Evolutionary conservation across 92 coral and sea anemone species (phyloP).

Genomic region (Siderastrea siderea): DNA sequence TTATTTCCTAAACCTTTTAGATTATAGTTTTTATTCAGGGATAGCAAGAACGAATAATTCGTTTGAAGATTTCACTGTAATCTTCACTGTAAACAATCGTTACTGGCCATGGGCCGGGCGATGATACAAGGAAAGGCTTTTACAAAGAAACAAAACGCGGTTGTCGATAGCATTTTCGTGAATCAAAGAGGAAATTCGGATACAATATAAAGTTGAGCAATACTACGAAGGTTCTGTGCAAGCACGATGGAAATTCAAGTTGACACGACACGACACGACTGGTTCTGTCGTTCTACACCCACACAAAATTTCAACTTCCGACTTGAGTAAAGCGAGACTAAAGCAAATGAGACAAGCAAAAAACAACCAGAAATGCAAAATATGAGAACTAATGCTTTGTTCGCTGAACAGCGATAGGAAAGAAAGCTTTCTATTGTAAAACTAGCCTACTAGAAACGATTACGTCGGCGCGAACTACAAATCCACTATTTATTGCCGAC

Average conservation of each 20-base stretch:
- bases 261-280: slow-evolving; percentile 51
- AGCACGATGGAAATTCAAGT: neutral
- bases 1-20: neutral
- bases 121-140: neutral
- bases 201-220: slow-evolving; percentile 6
- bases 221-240: neutral
- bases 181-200: neutral
- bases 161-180: neutral
- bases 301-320: slow-evolving; percentile 53
- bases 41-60: slow-evolving; percentile 6
- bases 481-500: slow-evolving; percentile 33
- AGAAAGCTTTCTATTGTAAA: slow-evolving; percentile 3
- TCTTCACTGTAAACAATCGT: slow-evolving; percentile 11
- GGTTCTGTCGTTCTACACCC: slow-evolving; percentile 16
- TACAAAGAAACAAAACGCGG: neutral
- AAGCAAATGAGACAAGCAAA: neutral
- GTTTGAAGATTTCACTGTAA: slow-evolving; percentile 21
- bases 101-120: neutral
- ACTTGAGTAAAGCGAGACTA: slow-evolving; percentile 2
- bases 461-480: slow-evolving; percentile 52
- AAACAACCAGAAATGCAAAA: neutral
- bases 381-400: neutral
- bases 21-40: neutral
- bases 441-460: slow-evolving; percentile 15
- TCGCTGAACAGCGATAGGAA: neutral